Conservation (phyloP, 2,888 invertebrate genomes). For the Pyrgus malvae region DNA sequence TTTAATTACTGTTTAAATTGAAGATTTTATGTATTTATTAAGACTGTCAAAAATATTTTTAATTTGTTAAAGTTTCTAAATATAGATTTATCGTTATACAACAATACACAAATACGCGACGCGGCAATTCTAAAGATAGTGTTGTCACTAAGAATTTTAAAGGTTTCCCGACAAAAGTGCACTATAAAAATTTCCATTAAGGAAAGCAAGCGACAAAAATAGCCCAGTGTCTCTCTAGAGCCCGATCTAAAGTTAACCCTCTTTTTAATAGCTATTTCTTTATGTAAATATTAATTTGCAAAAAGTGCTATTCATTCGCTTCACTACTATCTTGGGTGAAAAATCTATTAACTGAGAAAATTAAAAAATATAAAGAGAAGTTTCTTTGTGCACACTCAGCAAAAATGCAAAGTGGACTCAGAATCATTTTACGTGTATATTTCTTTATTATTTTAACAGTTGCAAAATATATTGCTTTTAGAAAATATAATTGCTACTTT, state of each 20-base stretch:
- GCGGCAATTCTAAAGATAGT: neutral
- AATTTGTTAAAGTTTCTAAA: neutral
- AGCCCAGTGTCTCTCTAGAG: constrained; percentile 42
- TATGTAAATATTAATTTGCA: constrained; percentile 57
- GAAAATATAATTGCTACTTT: too few relatives aligned
- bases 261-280: constrained; percentile 58
- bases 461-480: too few relatives aligned
- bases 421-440: neutral
- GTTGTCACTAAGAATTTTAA: constrained; percentile 12
- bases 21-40: too few relatives aligned
- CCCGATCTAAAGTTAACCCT: constrained; percentile 49
- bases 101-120: neutral
- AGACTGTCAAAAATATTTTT: neutral
- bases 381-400: constrained; percentile 5
- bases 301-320: constrained; percentile 47
- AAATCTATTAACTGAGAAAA: constrained; percentile 55
- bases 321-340: constrained; percentile 46
- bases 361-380: constrained; percentile 12
- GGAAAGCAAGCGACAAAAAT: constrained; percentile 39
- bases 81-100: neutral
- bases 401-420: neutral
- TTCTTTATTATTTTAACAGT: neutral
- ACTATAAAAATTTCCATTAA: constrained; percentile 14
- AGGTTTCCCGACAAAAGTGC: constrained; percentile 8
- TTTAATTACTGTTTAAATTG: too few relatives aligned